Conservation (phyloP, 2,888 invertebrate genomes). For the Andrena hattorfiana region DNA sequence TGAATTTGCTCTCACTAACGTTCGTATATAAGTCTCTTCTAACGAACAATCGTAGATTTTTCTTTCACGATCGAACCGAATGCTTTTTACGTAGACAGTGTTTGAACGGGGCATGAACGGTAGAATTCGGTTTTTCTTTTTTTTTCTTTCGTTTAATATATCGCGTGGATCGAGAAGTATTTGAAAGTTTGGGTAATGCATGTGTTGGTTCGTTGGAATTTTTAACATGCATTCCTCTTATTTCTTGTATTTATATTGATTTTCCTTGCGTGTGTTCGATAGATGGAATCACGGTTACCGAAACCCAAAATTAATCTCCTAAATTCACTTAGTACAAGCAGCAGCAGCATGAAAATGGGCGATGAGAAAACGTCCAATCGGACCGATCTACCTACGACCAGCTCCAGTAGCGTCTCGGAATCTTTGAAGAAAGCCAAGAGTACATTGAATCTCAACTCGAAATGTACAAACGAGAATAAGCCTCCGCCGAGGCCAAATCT, state of each 20-base stretch:
- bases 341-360: slow-evolving; percentile 30
- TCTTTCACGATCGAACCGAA: not conserved
- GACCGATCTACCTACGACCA: slow-evolving; percentile 2
- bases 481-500: slow-evolving; percentile 62
- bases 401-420: not conserved
- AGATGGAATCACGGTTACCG: slow-evolving; percentile 86
- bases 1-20: slow-evolving; percentile 11
- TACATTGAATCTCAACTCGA: slow-evolving; percentile 61
- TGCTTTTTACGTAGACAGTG: not conserved
- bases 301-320: slow-evolving; percentile 76
- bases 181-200: slow-evolving; percentile 11
- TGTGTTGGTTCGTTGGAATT: not conserved
- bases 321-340: slow-evolving; percentile 70
- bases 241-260: not conserved
- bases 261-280: slow-evolving; percentile 32
- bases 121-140: not conserved
- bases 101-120: slow-evolving; percentile 12
- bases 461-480: slow-evolving; percentile 75
- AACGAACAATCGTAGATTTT: slow-evolving; percentile 27
- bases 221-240: not conserved
- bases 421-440: slow-evolving; percentile 69
- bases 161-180: not conserved
- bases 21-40: slow-evolving; percentile 39
- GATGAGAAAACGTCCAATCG: slow-evolving; percentile 18
- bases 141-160: not conserved